Base-by-base conservation (phyloP, 1,140 invertebrate species). In the Chrysomallon squamiferum region DNA sequence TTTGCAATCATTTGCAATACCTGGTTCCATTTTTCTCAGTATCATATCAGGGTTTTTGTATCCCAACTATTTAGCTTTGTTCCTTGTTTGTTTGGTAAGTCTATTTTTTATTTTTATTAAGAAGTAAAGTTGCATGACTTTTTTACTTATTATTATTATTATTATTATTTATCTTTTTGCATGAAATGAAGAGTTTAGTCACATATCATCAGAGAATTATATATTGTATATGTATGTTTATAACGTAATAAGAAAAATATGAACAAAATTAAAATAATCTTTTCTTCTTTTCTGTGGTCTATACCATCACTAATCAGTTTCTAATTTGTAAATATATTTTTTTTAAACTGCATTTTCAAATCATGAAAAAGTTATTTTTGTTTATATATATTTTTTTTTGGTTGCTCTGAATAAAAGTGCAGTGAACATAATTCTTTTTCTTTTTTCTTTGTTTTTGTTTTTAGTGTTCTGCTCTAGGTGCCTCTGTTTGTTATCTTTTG, bases 1-100 rank as follows among this genome's bases (percentile, higher is more conserved):
- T 87, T 90, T 99, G 73, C 97, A 99, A 90, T 97, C 97, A 68
- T 99, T 99, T 88, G 97, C 97, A 73, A 99, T 99, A 87, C 97
- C 97, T 73, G 97, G 97, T 72, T 99, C 97, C 33, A 93, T 99
- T 81, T 99, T 98, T 83, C 87, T 99, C 41, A 98, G 96, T 66
- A 97, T 99, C 73, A 87, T 99, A 29, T 96, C 95, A 68, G 98
- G 98, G 71, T 99, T 98, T 87, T 87, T 99, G 2, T 99, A 98
- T 82, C 93, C 94, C 66, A 98, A 98, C 86, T 90, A 91, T 35
- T 75, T 96, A 64, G 97, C 97, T 15, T 85, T 99, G 72, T 79
- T 92, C 52, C 86, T 98, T 59, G 95, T 99, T 2, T 99, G 97
- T 84, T 92, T 93, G 71, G 88, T 89, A 80, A 87, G 87, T 86